Evolutionary conservation across 2,797 vertebrate genomes (phyloP), one percentile per base, ranked within the genome.

Genomic region (Tolypeutes matacus): DNA sequence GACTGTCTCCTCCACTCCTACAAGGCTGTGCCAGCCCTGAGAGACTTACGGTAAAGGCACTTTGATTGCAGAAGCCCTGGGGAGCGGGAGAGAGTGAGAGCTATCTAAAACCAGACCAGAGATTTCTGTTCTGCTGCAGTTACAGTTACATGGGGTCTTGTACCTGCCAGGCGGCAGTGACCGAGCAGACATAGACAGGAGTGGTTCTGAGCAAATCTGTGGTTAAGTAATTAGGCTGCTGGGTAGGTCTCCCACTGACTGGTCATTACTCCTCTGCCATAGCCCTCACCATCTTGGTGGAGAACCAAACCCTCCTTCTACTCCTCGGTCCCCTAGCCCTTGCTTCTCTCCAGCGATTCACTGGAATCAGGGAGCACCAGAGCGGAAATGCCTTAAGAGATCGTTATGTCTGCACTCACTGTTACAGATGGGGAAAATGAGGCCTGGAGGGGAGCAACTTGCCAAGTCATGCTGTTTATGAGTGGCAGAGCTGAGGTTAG

Each of bases 91-190:
- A 0, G 1, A 72, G 56, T 3, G 60, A 27, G 42, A 80, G 21
- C 86, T 34, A 75, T 72, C 86, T 90, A 7, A 67, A 85, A 56
- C 75, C 64, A 4, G 58, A 80, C 86, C 65, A 72, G 93, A 92
- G 76, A 87, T 34, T 49, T 76, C 53, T 0, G 0, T 36, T 31
- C 69, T 0, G 1, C 69, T 0, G 25, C 0, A 0, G 34, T 65
- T 9, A 9, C 42, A 46, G 42, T 46, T 29, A 56, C 0, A 9
- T 0, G 2, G 53, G 81, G 86, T 27, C 58, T 27, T 51, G 75
- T 36, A 34, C 31, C 85, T 86, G 56, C 42, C 21, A 21, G 67
- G 36, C 0, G 1, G 91, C 10, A 0, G 69, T 23, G 80, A 60
- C 39, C 70, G 34, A 31, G 64, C n/a, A 46, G 91, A 34, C 34